Evolutionary conservation across 1,140 invertebrate genomes (phyloP), one percentile per base, ranked within the genome.

Genomic region (Drosophila parvula): DNA sequence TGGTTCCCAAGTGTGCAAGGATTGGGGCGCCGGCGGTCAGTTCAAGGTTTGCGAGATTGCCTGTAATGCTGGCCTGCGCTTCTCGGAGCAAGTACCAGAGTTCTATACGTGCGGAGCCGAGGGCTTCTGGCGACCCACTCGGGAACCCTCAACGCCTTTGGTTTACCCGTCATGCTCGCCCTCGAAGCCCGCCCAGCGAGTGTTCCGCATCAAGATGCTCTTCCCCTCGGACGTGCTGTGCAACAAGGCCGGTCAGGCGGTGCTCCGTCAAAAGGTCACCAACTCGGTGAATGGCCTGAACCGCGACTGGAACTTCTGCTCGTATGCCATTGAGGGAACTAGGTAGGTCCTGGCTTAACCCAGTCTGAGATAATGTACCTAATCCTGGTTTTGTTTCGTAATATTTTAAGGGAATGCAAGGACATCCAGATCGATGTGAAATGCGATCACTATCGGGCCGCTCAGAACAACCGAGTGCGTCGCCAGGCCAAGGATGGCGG

Each of bases 51-150:
- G 96, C 92, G 97, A 97, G 90, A 98, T 99, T 61, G 93, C 95
- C 59, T 99, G 98, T 84, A 96, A 98, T 76, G 89, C 95, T 41
- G 97, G 97, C 12, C 93, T 98, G 1, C 94, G 96, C 76, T 99
- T 99, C 93, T 98, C 97, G 1, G 96, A 98, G 91, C 94, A 95
- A 48, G 96, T 98, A 36, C 97, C 98, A 0, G 96, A 97, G 78
- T 99, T 99, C 93, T 99, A 98, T 89, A 98, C 98, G 7, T 99
- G 98, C 91, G 98, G 97, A 14, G 97, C 97, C 59, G 98, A 99
- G 95, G 98, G 98, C 40, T 98, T 98, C 92, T 99, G 98, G 98
- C 94, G 97, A 75, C 98, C 98, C 27, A 97, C 96, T 3, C 94
- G 93, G 27, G 94, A 97, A 88, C 96, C 97, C 10, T 94, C 93